Conservation (phyloP, 1,140 invertebrate genomes). For the Tribolium madens region DNA sequence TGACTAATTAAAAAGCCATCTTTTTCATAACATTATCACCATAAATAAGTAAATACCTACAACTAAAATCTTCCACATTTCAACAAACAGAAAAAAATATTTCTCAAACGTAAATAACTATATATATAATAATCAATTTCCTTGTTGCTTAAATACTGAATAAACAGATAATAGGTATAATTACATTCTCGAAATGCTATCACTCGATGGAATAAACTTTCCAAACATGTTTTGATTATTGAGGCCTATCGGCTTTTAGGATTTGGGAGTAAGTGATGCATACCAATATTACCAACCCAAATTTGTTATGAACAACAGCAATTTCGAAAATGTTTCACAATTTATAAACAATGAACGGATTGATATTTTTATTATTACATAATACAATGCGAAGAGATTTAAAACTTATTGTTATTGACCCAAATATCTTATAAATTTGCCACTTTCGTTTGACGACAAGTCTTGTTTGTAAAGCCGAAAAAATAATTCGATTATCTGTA, state of each 20-base stretch:
- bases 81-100: background rate
- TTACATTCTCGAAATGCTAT: background rate
- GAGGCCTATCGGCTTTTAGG: background rate
- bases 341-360: conserved; percentile 11
- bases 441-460: background rate
- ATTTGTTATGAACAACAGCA: conserved; percentile 13
- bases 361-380: conserved; percentile 8
- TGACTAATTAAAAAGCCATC: background rate
- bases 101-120: background rate
- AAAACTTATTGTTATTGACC: background rate
- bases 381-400: background rate
- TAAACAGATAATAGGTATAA: background rate
- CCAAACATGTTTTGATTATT: background rate
- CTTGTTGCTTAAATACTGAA: background rate
- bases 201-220: background rate
- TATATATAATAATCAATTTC: background rate
- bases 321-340: conserved; percentile 16
- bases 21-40: background rate
- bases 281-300: background rate
- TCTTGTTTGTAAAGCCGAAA: conserved; percentile 10
- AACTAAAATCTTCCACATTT: background rate
- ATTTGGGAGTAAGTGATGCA: background rate
- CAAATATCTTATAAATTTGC: background rate
- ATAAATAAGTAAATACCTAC: too few relatives aligned
- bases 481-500: conserved; percentile 18